Evolutionary conservation across 1,140 invertebrate genomes (phyloP).

Genomic region (Drosophila kurseongensis): DNA sequence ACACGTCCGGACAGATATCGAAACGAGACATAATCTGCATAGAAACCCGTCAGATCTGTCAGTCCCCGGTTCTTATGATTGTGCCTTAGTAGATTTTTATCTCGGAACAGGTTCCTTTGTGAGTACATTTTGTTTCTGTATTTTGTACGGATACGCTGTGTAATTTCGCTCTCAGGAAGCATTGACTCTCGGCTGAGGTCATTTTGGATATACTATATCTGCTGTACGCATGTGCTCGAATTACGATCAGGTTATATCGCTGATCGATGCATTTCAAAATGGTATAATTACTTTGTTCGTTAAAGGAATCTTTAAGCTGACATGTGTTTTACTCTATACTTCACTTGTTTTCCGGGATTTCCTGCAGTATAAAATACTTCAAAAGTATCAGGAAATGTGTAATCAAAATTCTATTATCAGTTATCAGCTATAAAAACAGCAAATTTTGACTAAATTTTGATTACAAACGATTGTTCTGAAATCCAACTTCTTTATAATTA

Average conservation of each 20-base stretch:
- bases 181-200: conserved; percentile 38
- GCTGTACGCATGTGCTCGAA: conserved; percentile 3
- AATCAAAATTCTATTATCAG: no score
- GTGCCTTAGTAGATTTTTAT: conserved; percentile 22
- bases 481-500: no score
- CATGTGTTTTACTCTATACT: background rate
- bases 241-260: conserved; percentile 20
- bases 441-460: no score
- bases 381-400: no score
- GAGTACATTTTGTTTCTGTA: background rate
- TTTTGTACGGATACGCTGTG: conserved; percentile 4
- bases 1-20: conserved; percentile 32
- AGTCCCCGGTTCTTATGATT: conserved; percentile 5
- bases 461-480: no score
- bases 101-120: conserved; percentile 45
- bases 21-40: conserved; percentile 43
- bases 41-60: conserved; percentile 29
- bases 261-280: conserved; percentile 28
- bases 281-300: conserved; percentile 7
- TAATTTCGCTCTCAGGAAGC: conserved; percentile 32
- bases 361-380: no score
- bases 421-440: no score
- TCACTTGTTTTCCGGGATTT: no score
- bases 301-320: background rate
- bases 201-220: conserved; percentile 15